Evolutionary conservation across 2,113 vertebrate species (phyloP).

Genomic region (Cardinalis cardinalis): DNA sequence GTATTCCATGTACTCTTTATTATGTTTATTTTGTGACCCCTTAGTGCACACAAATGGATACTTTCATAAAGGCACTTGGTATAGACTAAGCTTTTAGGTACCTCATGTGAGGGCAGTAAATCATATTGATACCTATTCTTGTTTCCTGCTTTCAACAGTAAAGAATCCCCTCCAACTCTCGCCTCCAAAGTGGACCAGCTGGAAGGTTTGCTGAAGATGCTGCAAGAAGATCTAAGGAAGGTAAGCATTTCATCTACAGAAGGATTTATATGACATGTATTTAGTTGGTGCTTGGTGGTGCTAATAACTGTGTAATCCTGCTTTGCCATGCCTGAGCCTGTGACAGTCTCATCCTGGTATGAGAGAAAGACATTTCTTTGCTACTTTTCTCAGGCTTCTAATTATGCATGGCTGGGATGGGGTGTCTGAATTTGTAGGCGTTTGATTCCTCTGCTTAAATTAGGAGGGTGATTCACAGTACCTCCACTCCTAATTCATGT

Average conservation of each 20-base stretch:
- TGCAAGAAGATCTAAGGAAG: slow-evolving; percentile 93
- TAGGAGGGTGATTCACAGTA: background rate
- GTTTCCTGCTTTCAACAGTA: slow-evolving; percentile 69
- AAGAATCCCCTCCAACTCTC: slow-evolving; percentile 85
- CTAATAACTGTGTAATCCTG: background rate
- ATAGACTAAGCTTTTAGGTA: background rate
- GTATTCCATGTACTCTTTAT: background rate
- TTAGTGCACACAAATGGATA: background rate
- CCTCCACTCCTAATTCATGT: background rate
- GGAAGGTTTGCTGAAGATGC: slow-evolving; percentile 89
- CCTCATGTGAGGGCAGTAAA: background rate
- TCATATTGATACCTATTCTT: background rate
- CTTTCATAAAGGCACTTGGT: background rate
- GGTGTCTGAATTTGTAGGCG: background rate
- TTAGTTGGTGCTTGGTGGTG: background rate
- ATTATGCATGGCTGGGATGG: background rate
- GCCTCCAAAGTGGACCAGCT: slow-evolving; percentile 90
- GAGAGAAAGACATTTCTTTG: background rate
- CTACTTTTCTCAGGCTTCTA: background rate
- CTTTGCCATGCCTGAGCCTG: background rate
- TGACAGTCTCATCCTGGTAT: background rate
- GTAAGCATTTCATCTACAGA: slow-evolving; percentile 60
- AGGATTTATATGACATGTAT: background rate
- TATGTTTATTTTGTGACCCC: background rate
- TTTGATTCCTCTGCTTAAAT: background rate